These are phyloP conservation scores for Selene dorsalis DNA, from an alignment of 2,797 vertebrate species.

Conservation along the genomic window DNA sequence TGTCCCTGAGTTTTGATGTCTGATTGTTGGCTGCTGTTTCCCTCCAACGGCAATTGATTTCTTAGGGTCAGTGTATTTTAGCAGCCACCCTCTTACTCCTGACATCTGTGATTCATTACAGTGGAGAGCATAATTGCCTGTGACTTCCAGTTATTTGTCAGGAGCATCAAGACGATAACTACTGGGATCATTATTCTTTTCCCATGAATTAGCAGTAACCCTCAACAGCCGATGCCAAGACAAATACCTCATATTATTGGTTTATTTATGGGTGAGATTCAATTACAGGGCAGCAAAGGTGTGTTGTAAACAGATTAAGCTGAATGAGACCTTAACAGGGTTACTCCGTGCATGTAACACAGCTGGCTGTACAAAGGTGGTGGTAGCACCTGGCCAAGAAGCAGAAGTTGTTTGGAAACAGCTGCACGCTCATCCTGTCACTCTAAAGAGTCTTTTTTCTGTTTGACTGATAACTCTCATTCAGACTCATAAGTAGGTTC, in stretches of 20 bases:
- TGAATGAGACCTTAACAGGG: constrained; percentile 3
- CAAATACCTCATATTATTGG: background rate
- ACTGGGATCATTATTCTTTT: constrained; percentile 27
- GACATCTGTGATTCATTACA: constrained; percentile 37
- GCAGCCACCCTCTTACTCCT: constrained; percentile 1
- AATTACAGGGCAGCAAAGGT: constrained; percentile 16
- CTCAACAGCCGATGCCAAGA: background rate
- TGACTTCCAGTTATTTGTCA: constrained; percentile 34
- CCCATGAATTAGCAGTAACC: constrained; percentile 16
- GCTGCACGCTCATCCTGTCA: constrained; percentile 23
- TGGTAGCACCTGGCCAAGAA: background rate
- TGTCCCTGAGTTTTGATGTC: background rate
- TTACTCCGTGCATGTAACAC: background rate
- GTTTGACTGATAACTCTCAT: constrained; percentile 61
- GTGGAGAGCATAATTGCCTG: constrained; percentile 22
- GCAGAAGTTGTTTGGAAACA: constrained; percentile 11
- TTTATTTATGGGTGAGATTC: constrained; percentile 23
- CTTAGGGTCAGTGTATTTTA: constrained; percentile 39
- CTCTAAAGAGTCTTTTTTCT: constrained; percentile 31
- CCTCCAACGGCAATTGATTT: constrained; percentile 33
- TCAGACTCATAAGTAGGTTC: constrained; percentile 57
- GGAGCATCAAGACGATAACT: constrained; percentile 27
- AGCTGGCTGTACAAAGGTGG: background rate
- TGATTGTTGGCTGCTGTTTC: background rate
- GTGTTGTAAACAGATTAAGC: constrained; percentile 35